These are phyloP conservation scores for Centrocercus urophasianus DNA, from an alignment of 2,113 vertebrate species.

Conservation along the genomic window DNA sequence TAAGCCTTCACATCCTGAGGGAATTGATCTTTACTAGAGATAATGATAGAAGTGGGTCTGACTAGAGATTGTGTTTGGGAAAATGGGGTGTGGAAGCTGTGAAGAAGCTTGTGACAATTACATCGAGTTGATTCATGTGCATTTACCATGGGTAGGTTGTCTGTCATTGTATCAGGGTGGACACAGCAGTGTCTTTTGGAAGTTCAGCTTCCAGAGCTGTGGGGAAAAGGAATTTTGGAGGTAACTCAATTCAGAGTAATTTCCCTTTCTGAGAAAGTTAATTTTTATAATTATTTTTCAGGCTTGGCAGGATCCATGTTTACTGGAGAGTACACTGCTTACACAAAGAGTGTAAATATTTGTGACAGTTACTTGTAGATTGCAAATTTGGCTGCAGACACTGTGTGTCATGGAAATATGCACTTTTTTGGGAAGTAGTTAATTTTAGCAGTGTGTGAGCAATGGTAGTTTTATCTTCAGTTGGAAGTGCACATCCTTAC, in stretches of 20 bases:
- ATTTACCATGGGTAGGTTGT: not conserved
- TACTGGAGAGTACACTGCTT: not conserved
- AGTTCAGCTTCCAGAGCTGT: not conserved
- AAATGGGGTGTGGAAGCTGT: not conserved
- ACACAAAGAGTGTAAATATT: not conserved
- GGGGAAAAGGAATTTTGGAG: not conserved
- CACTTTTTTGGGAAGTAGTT: not conserved
- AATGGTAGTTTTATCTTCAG: not conserved
- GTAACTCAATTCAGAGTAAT: not conserved
- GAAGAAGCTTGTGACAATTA: not conserved
- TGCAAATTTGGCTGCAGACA: not conserved
- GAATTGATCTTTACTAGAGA: not conserved
- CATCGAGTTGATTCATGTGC: not conserved
- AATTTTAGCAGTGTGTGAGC: not conserved
- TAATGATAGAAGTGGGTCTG: not conserved
- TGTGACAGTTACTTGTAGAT: not conserved
- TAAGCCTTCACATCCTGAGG: not conserved
- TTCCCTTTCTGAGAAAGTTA: not conserved
- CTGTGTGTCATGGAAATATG: not conserved
- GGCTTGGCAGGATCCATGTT: not conserved
- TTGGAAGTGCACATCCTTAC: not conserved
- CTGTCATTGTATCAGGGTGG: not conserved
- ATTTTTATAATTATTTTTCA: fast-evolving
- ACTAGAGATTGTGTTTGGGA: not conserved
- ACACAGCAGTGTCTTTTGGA: not conserved